Base-by-base conservation (phyloP, 2,888 invertebrate species). In the Monopis laevigella region DNA sequence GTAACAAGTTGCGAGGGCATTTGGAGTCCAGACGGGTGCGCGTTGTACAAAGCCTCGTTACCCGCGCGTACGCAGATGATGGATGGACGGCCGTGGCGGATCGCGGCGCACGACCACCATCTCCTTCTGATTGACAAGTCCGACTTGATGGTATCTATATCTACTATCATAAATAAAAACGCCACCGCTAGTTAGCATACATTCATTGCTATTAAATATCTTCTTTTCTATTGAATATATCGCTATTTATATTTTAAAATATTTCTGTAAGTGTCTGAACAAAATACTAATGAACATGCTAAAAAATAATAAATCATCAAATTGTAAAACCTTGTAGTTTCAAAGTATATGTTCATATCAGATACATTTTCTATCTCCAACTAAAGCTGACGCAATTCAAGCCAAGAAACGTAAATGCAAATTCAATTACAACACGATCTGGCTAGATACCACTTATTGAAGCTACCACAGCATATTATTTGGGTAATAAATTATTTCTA, bases 71-170 rank as follows among this genome's bases (percentile, higher is more conserved):
- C 61, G 62, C 57, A 59, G 57, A 55, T 61, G 63, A 63, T 68
- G 78, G 77, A 78, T 80, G 69, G 78, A 78, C 75, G 56, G 63
- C 72, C 74, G 63, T 69, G 56, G 62, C 65, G 58, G 69, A 73
- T 72, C 63, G 34, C 62, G 54, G 51, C 41, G 17, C 28, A 39
- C 39, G 13, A 11, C 54, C 52, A 51, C 55, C n/a, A n/a, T n/a
- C 56, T 50, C 46, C 48, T 48, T 47, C 51, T 74, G 77, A 78
- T 74, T 74, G 80, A 80, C 80, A 78, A 78, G 78, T 75, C 67
- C 73, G 67, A 63, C 56, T 59, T 73, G 73, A 75, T 73, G 56
- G 62, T 36, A 36, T 36, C 36, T 36, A 21, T 66, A 73, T 73
- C 73, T 57, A 55, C 54, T 60, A 60, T 72, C 69, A 77, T 78